Base-by-base conservation (phyloP, 2,888 invertebrate genomes). In the Leptarthrus brevirostris region DNA sequence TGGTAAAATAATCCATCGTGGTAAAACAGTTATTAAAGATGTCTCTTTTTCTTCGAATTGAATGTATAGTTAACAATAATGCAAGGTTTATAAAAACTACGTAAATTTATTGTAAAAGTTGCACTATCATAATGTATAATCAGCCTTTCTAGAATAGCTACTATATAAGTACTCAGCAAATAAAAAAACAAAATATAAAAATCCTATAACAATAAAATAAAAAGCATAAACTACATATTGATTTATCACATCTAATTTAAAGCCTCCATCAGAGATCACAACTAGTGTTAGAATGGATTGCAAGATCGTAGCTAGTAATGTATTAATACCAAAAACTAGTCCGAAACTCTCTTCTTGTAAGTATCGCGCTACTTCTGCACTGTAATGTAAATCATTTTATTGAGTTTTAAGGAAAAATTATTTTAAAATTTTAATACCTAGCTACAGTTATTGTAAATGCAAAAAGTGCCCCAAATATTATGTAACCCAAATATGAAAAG, bases 291-390 rank as follows among this genome's bases (percentile, higher is more conserved):
- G 84, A 34, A 94, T 81, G 0, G 93, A 91, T 84, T 97, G 96
- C 0, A 95, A 83, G 0, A 89, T 82, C 2, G 96, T 87, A 2
- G 95, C 94, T 0, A 93, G 77, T 73, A 96, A 90, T 0, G 93
- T 95, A 84, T 96, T 97, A 78, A 96, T 88, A 3, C 97, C 97
- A 84, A 97, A 96, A 77, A 97, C 91, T 2, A 97, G 86, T 0
- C 95, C 96, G 82, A 93, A 96, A 83, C 94, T 94, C 69, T 95
- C 94, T 79, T 93, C 92, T 72, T 89, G 88, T 74, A 97, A 87
- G 76, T 90, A 87, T 76, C 92, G 90, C 0, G 97, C 96, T 70
- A 97, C 93, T 86, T 96, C 95, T 56, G 93, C 91, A 83, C 95
- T 96, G 82, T 76, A 70, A 71, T 44, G 20, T 18, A 18, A 52